Base-by-base conservation (phyloP, 2,797 vertebrate species). In the Rhadinocentrus ornatus region DNA sequence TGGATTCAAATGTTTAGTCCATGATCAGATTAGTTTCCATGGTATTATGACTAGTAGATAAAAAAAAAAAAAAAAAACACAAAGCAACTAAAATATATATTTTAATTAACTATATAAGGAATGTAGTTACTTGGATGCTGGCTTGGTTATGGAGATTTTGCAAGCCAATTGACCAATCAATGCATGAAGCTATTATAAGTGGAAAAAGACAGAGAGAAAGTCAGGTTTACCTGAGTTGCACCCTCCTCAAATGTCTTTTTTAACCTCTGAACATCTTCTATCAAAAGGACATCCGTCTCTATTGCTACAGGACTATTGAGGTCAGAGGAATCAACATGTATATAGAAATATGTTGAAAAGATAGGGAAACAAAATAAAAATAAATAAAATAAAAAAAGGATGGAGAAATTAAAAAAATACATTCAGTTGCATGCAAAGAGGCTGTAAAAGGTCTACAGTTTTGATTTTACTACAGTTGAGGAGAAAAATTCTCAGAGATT, bases 231-330 rank as follows among this genome's bases (percentile, higher is more conserved):
- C 97, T 96, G 96, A 93, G 92, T 95, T 79, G 95, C 93, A 94
- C 96, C 95, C 87, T 96, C 95, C 91, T 95, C 96, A 94, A 96
- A 95, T 90, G 96, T 95, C 94, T 97, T 95, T 96, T 95, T 98
- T 95, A 98, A 96, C 90, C 93, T 96, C 94, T 97, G 96, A 94
- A 96, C 94, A 95, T 98, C 97, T 96, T 99, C 97, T 94, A 95
- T 96, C 93, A 97, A 95, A 90, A 96, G 95, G 85, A 95, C 95
- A 79, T 98, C 97, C 94, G 95, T 98, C 94, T 98, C 96, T 97
- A 98, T 97, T 91, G 96, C 96, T 93, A 97, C 95, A 84, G 97
- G 96, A 94, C 96, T 92, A 95, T 93, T 96, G 95, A 96, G 85
- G 94, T 94, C 91, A 95, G 95, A 95, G 77, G 94, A 94, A 92